Percentiles rank a stretch among this genome's conserved stretches.
Conservation (phyloP, 2,888 invertebrate species). For the Tetrapedia diversipes region DNA sequence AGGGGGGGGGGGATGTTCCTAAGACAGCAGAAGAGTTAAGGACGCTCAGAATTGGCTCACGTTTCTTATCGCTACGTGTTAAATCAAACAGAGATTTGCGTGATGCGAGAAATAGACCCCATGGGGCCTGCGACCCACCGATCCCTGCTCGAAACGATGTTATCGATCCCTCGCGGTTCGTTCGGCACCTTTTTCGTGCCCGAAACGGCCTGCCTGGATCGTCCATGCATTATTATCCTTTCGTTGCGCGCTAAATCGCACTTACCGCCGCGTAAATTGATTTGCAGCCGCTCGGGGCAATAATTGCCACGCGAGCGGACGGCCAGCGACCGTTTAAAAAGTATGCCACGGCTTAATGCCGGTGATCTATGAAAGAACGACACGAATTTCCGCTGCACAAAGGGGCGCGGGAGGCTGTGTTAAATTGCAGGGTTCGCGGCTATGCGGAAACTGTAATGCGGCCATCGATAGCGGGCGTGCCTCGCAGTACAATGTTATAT, state of each 20-base stretch:
- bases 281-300: not conserved
- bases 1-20: too few species aligned
- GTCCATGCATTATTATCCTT: slow-evolving; percentile 42
- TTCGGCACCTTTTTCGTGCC: slow-evolving; percentile 34
- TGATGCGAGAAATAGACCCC: slow-evolving; percentile 58
- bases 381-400: not conserved
- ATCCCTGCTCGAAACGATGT: slow-evolving; percentile 41
- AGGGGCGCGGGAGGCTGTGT: not conserved
- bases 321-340: not conserved
- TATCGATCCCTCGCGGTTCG: slow-evolving; percentile 55
- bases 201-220: slow-evolving; percentile 41
- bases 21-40: too few species aligned
- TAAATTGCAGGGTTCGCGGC: not conserved
- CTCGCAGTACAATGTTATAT: slow-evolving; percentile 22
- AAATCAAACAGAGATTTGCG: slow-evolving; percentile 32
- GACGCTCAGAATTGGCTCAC: slow-evolving; percentile 27
- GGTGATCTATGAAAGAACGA: slow-evolving; percentile 4
- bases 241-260: slow-evolving; percentile 12
- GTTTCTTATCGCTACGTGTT: slow-evolving; percentile 48
- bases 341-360: not conserved
- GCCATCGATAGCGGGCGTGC: slow-evolving; percentile 15
- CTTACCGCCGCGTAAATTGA: slow-evolving; percentile 17
- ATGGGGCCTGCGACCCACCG: slow-evolving; percentile 39
- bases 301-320: slow-evolving; percentile 17
- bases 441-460: not conserved